phyloP scores from a whole-genome alignment of 2,888 invertebrate genomes.

The Drosophila neutralis region DNA sequence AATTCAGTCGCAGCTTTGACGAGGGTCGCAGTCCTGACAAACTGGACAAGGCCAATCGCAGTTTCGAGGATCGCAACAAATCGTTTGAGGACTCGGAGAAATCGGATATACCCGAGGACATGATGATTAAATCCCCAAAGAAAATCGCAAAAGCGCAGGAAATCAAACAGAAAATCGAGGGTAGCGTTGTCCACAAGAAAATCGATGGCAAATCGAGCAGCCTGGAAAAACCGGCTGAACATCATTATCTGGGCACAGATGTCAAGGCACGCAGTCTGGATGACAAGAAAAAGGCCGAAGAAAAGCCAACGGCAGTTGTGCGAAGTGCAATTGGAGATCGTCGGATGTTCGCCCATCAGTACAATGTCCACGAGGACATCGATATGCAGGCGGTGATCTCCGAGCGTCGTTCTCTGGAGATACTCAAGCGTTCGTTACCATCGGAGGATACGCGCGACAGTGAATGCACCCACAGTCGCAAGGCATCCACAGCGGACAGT shows the following conservation, averaged over 20 bases:
- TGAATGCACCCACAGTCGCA: slow-evolving; percentile 79
- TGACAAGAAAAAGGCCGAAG: slow-evolving; percentile 86
- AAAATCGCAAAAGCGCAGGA: slow-evolving; percentile 87
- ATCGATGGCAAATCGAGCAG: slow-evolving; percentile 88
- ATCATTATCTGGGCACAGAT: slow-evolving; percentile 87
- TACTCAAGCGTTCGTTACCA: slow-evolving; percentile 86
- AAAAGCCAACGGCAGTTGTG: slow-evolving; percentile 77
- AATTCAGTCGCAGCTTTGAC: slow-evolving; percentile 88
- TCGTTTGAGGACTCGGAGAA: slow-evolving; percentile 88
- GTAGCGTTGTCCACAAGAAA: slow-evolving; percentile 88
- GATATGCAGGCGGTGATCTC: slow-evolving; percentile 88
- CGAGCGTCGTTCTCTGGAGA: slow-evolving; percentile 87
- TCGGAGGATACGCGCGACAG: slow-evolving; percentile 85
- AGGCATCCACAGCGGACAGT: slow-evolving; percentile 86
- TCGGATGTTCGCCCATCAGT: slow-evolving; percentile 83
- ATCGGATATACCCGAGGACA: slow-evolving; percentile 85
- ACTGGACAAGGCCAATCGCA: slow-evolving; percentile 87
- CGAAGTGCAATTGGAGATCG: slow-evolving; percentile 82
- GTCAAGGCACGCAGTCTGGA: slow-evolving; percentile 90
- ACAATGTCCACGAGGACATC: slow-evolving; percentile 83
- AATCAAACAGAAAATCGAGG: slow-evolving; percentile 88
- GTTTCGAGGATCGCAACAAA: slow-evolving; percentile 88
- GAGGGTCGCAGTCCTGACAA: slow-evolving; percentile 87
- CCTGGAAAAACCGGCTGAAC: slow-evolving; percentile 88
- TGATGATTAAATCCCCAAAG: slow-evolving; percentile 87